phyloP scores from a whole-genome alignment of 2,888 invertebrate species.

The Brachyptera risi region DNA sequence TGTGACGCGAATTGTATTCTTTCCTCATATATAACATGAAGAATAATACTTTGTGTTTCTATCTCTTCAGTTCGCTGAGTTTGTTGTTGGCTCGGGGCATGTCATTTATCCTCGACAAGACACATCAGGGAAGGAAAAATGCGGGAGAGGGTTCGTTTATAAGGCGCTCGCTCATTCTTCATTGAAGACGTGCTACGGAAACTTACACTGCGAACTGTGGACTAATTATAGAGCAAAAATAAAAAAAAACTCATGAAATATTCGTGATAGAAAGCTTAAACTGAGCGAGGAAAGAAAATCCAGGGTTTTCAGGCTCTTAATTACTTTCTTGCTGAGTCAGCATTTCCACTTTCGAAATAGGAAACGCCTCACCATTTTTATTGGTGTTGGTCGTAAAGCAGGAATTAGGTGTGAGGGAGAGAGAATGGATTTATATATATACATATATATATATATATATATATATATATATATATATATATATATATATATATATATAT shows the following conservation, averaged over 20 bases:
- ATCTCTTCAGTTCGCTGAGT: conserved; percentile 1
- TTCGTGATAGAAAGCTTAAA: conserved; percentile 9
- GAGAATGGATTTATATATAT: too few species aligned
- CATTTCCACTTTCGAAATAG: neutral
- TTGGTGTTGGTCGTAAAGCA: too few species aligned
- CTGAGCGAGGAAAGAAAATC: neutral
- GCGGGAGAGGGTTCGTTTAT: too few species aligned
- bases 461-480: too few species aligned
- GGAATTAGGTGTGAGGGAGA: too few species aligned
- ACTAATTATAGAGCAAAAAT: neutral
- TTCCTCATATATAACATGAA: neutral
- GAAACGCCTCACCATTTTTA: too few species aligned
- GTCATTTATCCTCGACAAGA: conserved; percentile 7
- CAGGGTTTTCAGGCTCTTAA: neutral
- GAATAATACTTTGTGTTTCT: conserved; percentile 3
- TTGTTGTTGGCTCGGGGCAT: neutral
- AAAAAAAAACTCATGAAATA: neutral
- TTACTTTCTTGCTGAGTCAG: neutral
- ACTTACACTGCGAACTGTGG: neutral
- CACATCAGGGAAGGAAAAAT: too few species aligned
- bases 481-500: too few species aligned
- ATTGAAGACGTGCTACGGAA: neutral
- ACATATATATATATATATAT: too few species aligned
- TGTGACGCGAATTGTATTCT: too few species aligned
- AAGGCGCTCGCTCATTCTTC: neutral